phyloP scores from a whole-genome alignment of 2,113 vertebrate species.

The Prinia subflava region DNA sequence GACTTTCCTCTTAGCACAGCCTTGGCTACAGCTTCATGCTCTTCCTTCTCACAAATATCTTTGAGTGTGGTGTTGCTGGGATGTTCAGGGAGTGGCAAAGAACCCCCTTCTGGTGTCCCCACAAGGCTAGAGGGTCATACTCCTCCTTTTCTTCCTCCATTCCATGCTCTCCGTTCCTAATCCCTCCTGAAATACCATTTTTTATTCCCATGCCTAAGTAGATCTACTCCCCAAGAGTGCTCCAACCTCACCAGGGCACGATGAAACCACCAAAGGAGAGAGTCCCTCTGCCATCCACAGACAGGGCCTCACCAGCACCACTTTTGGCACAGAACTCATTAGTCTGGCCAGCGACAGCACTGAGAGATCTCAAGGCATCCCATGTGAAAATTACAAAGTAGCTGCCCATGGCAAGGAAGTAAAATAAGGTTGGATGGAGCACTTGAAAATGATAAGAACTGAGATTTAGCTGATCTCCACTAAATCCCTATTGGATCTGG shows the following conservation, averaged over 20 bases:
- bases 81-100: not conserved
- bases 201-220: not conserved
- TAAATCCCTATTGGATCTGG: not conserved
- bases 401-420: not conserved
- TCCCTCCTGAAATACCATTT: not conserved
- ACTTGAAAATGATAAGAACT: not conserved
- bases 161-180: not conserved
- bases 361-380: not conserved
- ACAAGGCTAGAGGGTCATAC: not conserved
- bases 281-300: not conserved
- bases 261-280: rapidly evolving
- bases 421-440: not conserved
- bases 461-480: not conserved
- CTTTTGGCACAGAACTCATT: not conserved
- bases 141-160: not conserved
- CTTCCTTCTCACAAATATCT: not conserved
- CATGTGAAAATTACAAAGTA: not conserved
- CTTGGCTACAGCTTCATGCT: not conserved
- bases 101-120: not conserved
- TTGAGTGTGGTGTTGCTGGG: not conserved
- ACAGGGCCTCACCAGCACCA: not conserved
- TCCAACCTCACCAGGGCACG: not conserved
- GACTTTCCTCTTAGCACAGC: not conserved
- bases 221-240: not conserved
- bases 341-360: not conserved